Evolutionary conservation across 1,140 invertebrate species (phyloP), one percentile per base, ranked within the genome.

Genomic region (Meteorus sp.): DNA sequence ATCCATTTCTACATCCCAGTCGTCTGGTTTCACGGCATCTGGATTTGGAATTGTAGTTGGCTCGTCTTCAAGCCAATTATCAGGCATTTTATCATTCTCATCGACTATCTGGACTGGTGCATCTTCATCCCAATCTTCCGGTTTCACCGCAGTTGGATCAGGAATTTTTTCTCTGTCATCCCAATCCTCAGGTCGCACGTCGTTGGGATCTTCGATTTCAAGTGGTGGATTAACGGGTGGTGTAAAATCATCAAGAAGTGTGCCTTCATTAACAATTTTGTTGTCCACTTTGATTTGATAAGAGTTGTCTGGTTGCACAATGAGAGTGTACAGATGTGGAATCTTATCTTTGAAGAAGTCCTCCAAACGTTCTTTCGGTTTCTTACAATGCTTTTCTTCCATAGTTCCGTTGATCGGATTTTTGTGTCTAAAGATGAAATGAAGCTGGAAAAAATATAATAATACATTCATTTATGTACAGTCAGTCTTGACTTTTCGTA

Each of bases 1-100:
- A 82, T 99, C 97, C 89, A 99, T 99, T 63, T 97, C 94, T 44
- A 91, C 86, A 80, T 99, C 97, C 97, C 97, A 99, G 76, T 99
- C 96, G 0, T 85, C 85, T 0, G 96, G 97, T 81, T 95, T 96
- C 27, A 85, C 79, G 6, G 95, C 91, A 39, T 88, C 85, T 0
- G 93, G 88, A 81, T 98, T 95, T 62, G 94, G 87, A 59, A 98
- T 90, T 74, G 91, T 89, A 41, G 88, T 85, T 0, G 90, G 87
- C 78, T 98, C 97, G 70, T 97, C 87, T 63, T 98, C 95, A 7
- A 98, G 82, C 97, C 97, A 99, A 53, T 91, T 94, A 23, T 87
- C 86, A 2, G 97, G 97, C 78, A 93, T 96, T 0, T 84, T 77
- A 4, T 97, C 94, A 67, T 85, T 86, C 41, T 92, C 86, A 78